Base-by-base conservation (phyloP, 2,888 invertebrate genomes). In the Vanessa cardui region DNA sequence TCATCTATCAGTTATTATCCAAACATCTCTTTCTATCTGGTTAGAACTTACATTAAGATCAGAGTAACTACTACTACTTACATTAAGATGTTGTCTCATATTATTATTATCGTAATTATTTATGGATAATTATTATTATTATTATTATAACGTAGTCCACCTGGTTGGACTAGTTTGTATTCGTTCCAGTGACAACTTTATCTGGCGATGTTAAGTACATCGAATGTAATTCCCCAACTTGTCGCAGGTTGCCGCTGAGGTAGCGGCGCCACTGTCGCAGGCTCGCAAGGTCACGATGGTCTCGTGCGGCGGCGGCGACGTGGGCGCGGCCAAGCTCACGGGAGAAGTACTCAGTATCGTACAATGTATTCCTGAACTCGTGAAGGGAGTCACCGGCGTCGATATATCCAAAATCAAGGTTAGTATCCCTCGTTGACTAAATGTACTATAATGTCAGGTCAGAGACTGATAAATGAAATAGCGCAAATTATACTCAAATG, bases 201-300 rank as follows among this genome's bases (percentile, higher is more conserved):
- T 5, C 26, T 3, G 26, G 26, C 26, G 26, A 26, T 26, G 26
- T 33, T 33, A 7, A 33, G 6, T 12, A 39, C 39, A 39, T 12
- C 39, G 12, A 39, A 39, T 39, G 4, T 39, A 39, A 12, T 39
- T 46, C 8, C 9, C 8, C 16, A 16, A 21, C 54, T 50, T 31
- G 21, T 18, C 79, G 7, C 79, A 99, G 98, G 94, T 99, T 82
- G 98, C 99, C 31, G 99, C 99, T 39, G 99, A 99, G 90, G 97
- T 99, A 56, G 98, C 99, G 47, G 98, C 98, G 33, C 99, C 99
- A 7, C 88, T 99, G 75, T 97, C 98, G 0, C 98, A 99, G 87
- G 96, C 98, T 8, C 98, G 98, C 87, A 98, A 98, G 90, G 96
- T 99, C 73, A 98, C 98, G 7, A 99, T 99, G 99, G 97, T 99